phyloP scores from a whole-genome alignment of 2,888 invertebrate species.

The Yponomeuta sedellus region DNA sequence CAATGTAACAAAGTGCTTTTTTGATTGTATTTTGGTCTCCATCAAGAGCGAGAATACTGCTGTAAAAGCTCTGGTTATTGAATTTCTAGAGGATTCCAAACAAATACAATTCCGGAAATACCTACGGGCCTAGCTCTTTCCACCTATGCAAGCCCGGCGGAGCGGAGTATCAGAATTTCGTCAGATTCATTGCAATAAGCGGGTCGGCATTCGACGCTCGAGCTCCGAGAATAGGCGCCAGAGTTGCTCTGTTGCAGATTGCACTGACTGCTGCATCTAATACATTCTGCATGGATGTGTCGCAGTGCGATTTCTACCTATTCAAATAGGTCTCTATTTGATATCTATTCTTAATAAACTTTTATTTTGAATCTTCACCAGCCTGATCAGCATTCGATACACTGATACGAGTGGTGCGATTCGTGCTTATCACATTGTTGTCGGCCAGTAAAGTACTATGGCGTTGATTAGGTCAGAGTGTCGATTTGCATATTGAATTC shows the following conservation, averaged over 20 bases:
- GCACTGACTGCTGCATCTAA: slow-evolving; percentile 7
- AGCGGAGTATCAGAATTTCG: slow-evolving; percentile 18
- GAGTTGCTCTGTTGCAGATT: not conserved
- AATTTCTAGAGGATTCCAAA: not conserved
- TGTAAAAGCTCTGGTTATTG: not conserved
- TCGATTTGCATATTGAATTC: too few species aligned
- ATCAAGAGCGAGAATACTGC: not conserved
- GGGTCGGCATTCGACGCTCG: slow-evolving; percentile 16
- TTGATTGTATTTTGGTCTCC: not conserved
- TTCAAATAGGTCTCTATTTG: not conserved
- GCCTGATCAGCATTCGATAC: not conserved
- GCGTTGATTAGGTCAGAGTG: too few species aligned
- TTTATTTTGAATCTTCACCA: not conserved
- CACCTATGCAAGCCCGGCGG: not conserved
- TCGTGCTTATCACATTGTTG: too few species aligned
- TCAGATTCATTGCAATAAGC: slow-evolving; percentile 32
- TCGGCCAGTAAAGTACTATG: too few species aligned
- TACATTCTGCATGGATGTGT: not conserved
- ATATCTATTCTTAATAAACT: not conserved
- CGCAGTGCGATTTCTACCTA: not conserved
- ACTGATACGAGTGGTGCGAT: not conserved
- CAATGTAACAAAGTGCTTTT: not conserved
- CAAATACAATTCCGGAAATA: not conserved
- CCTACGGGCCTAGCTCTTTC: not conserved
- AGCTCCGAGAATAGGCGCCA: slow-evolving; percentile 35